Conservation (phyloP, 1,140 invertebrate species). For the Eumaeus atala region DNA sequence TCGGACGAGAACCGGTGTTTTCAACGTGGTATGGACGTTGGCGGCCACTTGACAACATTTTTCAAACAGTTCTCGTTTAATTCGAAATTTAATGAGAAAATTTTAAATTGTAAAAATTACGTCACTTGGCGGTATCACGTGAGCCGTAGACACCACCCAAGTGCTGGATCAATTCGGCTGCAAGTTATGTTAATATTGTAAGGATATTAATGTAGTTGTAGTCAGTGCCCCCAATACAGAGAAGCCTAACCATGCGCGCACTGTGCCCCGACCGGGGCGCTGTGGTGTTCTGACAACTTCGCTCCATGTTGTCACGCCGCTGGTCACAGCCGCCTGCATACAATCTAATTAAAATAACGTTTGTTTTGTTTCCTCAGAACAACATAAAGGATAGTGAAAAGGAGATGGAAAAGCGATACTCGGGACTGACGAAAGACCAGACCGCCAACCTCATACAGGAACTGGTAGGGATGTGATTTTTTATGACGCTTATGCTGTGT, state of each 20-base stretch:
- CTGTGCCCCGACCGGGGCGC: too few species aligned
- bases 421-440: constrained; percentile 61
- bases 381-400: constrained; percentile 52
- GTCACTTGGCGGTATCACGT: too few species aligned
- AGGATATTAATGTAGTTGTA: too few species aligned
- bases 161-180: too few species aligned
- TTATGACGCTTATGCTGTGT: background rate
- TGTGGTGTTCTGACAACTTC: too few species aligned
- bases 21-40: constrained; percentile 46
- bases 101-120: too few species aligned
- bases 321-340: background rate
- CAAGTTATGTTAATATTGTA: too few species aligned
- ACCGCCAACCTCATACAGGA: constrained; percentile 64
- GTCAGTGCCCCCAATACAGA: too few species aligned
- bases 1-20: constrained; percentile 39
- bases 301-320: background rate
- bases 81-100: too few species aligned
- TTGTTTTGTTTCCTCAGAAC: constrained; percentile 36
- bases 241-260: too few species aligned
- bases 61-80: too few species aligned
- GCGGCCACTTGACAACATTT: constrained; percentile 26
- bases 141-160: too few species aligned
- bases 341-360: background rate
- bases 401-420: constrained; percentile 47
- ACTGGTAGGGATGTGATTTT: constrained; percentile 36